Evolutionary conservation across 2,888 invertebrate genomes (phyloP).

Genomic region (Callimorpha dominula): DNA sequence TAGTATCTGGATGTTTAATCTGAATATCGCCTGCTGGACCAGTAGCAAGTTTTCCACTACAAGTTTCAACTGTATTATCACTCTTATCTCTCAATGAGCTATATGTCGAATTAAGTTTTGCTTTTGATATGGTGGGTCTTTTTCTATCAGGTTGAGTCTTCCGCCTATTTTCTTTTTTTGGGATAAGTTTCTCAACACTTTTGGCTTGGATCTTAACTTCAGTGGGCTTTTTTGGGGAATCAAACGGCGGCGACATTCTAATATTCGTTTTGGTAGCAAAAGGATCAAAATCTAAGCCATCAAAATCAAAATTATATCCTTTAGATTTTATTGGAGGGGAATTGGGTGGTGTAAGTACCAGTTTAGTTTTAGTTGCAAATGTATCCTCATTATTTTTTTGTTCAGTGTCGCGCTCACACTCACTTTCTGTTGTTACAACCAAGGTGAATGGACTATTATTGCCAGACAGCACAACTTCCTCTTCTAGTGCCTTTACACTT

Average conservation of each 20-base stretch:
- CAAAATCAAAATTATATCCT: conserved; percentile 79
- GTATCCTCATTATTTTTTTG: conserved; percentile 39
- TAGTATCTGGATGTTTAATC: conserved; percentile 14
- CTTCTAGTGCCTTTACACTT: conserved; percentile 43
- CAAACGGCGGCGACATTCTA: conserved; percentile 66
- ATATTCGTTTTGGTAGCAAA: conserved; percentile 77
- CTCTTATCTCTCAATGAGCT: conserved; percentile 8
- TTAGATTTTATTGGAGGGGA: conserved; percentile 73
- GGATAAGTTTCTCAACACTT: conserved; percentile 29
- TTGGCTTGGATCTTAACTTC: conserved; percentile 28
- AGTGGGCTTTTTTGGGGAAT: conserved; percentile 44
- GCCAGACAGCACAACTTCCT: conserved; percentile 66
- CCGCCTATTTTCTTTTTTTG: conserved; percentile 57
- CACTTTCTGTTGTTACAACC: conserved; percentile 49
- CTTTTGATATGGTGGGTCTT: conserved; percentile 53
- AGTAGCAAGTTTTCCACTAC: conserved; percentile 12
- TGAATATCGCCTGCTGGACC: conserved; percentile 18
- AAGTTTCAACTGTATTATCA: conserved; percentile 25
- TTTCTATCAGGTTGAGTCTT: conserved; percentile 66
- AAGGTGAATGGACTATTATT: conserved; percentile 71
- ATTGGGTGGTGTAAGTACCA: conserved; percentile 53
- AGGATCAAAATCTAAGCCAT: conserved; percentile 73
- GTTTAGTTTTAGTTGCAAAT: conserved; percentile 46
- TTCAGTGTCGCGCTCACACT: conserved; percentile 8
- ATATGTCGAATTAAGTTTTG: conserved; percentile 59